phyloP scores from a whole-genome alignment of 1,140 invertebrate genomes.

The Drosophila navojoa region DNA sequence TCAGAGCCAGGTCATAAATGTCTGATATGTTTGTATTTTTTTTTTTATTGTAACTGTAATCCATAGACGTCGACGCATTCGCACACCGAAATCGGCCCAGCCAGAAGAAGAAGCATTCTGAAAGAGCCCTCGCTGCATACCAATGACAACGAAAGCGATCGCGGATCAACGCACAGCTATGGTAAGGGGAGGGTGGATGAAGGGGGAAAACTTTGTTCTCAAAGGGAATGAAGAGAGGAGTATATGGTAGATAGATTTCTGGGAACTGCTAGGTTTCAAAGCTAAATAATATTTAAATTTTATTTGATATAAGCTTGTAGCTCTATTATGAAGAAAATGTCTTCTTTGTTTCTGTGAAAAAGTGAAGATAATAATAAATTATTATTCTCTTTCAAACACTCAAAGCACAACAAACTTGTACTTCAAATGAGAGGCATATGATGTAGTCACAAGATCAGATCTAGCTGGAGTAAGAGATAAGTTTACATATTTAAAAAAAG shows the following conservation, averaged over 20 bases:
- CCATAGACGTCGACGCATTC: constrained; percentile 76
- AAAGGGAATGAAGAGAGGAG: too few relatives aligned
- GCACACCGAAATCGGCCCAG: constrained; percentile 84
- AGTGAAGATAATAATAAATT: too few relatives aligned
- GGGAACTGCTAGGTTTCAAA: too few relatives aligned
- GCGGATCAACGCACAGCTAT: constrained; percentile 69
- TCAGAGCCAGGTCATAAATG: constrained; percentile 21
- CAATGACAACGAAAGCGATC: constrained; percentile 79
- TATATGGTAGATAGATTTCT: too few relatives aligned
- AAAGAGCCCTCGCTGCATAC: constrained; percentile 84
- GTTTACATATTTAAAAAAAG: too few relatives aligned
- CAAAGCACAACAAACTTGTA: too few relatives aligned
- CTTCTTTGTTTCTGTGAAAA: too few relatives aligned
- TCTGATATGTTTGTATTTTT: constrained; percentile 19
- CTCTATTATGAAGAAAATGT: too few relatives aligned
- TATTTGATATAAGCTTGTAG: too few relatives aligned
- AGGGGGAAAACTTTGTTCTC: not conserved
- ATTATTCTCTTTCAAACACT: too few relatives aligned
- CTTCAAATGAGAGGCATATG: not conserved
- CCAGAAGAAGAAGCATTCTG: constrained; percentile 87
- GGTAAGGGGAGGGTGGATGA: constrained; percentile 50
- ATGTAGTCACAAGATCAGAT: not conserved
- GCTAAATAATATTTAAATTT: too few relatives aligned
- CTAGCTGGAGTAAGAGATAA: not conserved
- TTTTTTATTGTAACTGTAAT: constrained; percentile 8